Evolutionary conservation across 2,113 vertebrate species (phyloP).

Genomic region (Gallinago undulata): DNA sequence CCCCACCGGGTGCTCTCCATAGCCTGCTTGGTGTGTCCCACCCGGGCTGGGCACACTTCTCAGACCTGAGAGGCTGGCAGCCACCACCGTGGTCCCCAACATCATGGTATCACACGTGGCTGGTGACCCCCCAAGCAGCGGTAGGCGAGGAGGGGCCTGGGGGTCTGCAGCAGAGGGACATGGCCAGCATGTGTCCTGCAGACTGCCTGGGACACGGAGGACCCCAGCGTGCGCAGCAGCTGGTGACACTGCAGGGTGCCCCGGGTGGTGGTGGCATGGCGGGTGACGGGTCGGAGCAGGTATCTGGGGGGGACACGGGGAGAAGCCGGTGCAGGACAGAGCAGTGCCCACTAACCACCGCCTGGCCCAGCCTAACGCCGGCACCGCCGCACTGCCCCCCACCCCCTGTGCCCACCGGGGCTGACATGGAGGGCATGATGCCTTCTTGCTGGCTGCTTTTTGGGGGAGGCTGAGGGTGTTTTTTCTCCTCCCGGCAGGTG

Average conservation of each 20-base stretch:
- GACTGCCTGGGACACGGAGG: not conserved
- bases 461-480: not conserved
- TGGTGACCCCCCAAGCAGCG: not conserved
- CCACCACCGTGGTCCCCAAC: not conserved
- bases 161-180: not conserved
- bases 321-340: not conserved
- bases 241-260: rapidly evolving
- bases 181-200: not conserved
- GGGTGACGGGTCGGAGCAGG: not conserved
- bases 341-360: not conserved
- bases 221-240: rapidly evolving
- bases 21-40: not conserved
- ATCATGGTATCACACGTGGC: rapidly evolving
- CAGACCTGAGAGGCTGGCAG: not conserved
- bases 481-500: not conserved
- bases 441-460: rapidly evolving
- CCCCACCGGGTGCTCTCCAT: not conserved
- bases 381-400: rapidly evolving
- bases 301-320: not conserved
- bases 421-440: rapidly evolving
- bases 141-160: not conserved
- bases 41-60: not conserved
- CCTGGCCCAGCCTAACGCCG: not conserved
- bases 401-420: rapidly evolving
- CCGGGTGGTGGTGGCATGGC: not conserved